Conservation (phyloP, 2,797 vertebrate genomes). For the Erithacus rubecula region DNA sequence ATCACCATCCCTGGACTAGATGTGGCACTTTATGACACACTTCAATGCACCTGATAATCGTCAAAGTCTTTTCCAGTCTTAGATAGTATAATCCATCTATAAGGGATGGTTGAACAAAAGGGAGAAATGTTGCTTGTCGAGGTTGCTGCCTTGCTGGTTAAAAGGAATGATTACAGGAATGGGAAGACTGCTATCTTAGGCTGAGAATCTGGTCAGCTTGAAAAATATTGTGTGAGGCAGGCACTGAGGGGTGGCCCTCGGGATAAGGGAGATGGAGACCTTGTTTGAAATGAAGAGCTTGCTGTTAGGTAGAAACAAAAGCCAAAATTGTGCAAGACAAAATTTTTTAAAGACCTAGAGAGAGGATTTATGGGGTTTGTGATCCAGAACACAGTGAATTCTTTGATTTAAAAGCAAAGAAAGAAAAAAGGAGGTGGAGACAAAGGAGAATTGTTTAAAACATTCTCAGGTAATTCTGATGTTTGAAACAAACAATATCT, state of each 20-base stretch:
- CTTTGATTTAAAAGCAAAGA: background rate
- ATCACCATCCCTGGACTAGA: background rate
- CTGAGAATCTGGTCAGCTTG: background rate
- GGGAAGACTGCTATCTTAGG: background rate
- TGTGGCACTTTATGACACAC: background rate
- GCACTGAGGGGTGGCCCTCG: background rate
- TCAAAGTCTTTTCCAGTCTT: background rate
- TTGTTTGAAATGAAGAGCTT: background rate
- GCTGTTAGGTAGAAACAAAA: background rate
- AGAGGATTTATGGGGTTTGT: background rate
- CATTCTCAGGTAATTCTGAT: background rate
- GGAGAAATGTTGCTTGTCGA: background rate
- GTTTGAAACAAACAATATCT: background rate
- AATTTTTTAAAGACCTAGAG: background rate
- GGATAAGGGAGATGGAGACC: background rate
- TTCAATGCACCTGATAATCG: background rate
- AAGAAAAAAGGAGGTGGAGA: background rate
- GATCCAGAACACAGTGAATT: background rate
- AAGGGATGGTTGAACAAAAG: background rate
- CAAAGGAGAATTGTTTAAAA: background rate
- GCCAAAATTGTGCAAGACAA: background rate
- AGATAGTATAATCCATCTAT: background rate
- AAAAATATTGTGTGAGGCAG: background rate
- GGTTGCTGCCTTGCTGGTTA: background rate
- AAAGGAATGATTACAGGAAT: background rate